Conservation (phyloP, 2,888 invertebrate species). For the Gnatocerus cornutus region DNA sequence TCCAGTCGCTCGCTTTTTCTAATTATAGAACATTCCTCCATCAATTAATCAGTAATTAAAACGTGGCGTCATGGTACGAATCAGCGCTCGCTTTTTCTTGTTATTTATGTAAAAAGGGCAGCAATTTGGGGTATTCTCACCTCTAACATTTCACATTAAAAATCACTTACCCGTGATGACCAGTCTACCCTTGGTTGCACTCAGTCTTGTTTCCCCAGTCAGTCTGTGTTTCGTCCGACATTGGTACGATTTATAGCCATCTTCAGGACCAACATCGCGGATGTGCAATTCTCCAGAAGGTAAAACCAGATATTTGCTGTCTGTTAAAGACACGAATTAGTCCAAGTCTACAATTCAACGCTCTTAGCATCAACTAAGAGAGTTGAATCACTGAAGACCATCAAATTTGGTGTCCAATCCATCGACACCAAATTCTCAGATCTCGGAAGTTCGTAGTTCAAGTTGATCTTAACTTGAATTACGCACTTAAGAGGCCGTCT, state of each 20-base stretch:
- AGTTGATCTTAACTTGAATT: conserved; percentile 14
- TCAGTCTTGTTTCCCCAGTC: conserved; percentile 93
- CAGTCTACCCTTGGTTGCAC: conserved; percentile 93
- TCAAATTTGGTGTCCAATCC: too few species aligned
- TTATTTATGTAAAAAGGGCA: not conserved
- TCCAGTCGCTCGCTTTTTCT: not conserved
- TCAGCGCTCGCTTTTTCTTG: too few species aligned
- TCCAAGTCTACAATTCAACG: not conserved
- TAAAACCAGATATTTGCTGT: conserved; percentile 95
- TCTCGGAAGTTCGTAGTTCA: not conserved
- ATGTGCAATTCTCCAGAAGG: conserved; percentile 97
- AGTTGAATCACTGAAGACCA: not conserved
- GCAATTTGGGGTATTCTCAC: conserved; percentile 31
- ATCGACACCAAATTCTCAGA: too few species aligned
- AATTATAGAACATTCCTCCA: not conserved
- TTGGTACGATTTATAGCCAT: conserved; percentile 95
- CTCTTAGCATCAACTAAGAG: not conserved
- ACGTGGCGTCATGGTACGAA: conserved; percentile 11
- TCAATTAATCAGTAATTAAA: not conserved
- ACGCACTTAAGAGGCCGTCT: conserved; percentile 15
- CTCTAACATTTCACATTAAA: conserved; percentile 42
- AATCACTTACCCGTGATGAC: conserved; percentile 93
- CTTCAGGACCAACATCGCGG: conserved; percentile 94
- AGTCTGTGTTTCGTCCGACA: conserved; percentile 94
- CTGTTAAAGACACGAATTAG: conserved; percentile 71